Percentiles rank a stretch among this genome's conserved stretches.
These are phyloP conservation scores for Cossypha polioptera DNA, from an alignment of 2,797 vertebrate genomes.

Conservation along the genomic window DNA sequence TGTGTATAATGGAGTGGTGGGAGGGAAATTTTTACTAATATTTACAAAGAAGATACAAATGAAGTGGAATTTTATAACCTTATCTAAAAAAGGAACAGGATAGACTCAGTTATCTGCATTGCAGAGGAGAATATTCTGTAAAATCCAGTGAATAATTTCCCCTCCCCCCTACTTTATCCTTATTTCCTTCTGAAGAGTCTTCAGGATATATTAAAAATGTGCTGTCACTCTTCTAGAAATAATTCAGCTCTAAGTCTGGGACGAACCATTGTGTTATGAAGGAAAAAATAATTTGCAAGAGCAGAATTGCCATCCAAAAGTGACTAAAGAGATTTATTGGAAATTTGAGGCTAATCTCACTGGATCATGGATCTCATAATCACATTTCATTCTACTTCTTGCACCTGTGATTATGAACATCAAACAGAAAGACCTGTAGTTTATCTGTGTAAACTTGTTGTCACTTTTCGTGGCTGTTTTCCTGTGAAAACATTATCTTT, in stretches of 20 bases:
- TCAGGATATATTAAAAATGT: constrained; percentile 22
- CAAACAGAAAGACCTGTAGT: background rate
- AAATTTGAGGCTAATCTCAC: background rate
- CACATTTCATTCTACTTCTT: background rate
- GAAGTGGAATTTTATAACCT: background rate
- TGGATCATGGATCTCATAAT: background rate
- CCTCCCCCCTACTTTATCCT: background rate
- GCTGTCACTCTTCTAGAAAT: background rate
- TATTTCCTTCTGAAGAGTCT: background rate
- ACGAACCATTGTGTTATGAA: constrained; percentile 21
- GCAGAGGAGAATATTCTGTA: background rate
- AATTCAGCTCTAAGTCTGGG: background rate
- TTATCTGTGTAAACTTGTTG: background rate
- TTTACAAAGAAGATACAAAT: background rate
- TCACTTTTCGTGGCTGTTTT: background rate
- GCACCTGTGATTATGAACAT: background rate
- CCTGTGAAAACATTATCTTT: background rate
- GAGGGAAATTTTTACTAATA: background rate
- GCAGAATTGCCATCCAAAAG: background rate
- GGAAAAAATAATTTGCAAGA: constrained; percentile 39
- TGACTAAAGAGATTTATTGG: background rate
- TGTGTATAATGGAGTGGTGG: background rate
- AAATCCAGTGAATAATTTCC: background rate
- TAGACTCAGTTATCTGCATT: background rate
- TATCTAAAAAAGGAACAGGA: background rate